Evolutionary conservation across 2,888 invertebrate species (phyloP).

Genomic region (Octonoba sinensis): DNA sequence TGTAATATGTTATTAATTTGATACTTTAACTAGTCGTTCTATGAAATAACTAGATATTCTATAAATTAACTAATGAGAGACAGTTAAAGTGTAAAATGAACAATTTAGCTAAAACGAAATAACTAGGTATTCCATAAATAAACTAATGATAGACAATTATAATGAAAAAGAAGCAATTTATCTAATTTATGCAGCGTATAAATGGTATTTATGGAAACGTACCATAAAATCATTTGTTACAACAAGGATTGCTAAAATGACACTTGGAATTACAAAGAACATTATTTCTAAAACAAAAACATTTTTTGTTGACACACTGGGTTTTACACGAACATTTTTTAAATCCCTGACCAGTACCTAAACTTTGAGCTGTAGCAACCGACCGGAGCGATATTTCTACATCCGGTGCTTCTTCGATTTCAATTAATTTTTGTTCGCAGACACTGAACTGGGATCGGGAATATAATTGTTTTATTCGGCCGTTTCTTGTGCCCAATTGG

Average conservation of each 20-base stretch:
- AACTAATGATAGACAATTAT: slow-evolving; percentile 27
- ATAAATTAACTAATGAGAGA: too few relatives aligned
- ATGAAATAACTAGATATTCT: too few relatives aligned
- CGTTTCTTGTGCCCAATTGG: too few relatives aligned
- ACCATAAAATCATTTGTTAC: too few relatives aligned
- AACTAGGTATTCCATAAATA: not conserved
- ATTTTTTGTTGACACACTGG: slow-evolving; percentile 47
- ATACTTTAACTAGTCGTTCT: slow-evolving; percentile 29
- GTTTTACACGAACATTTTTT: slow-evolving; percentile 50
- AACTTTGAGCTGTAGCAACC: slow-evolving; percentile 52
- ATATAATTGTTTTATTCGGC: slow-evolving; percentile 7
- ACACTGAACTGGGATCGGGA: slow-evolving; percentile 40
- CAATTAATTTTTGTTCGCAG: slow-evolving; percentile 54
- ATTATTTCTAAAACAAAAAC: slow-evolving; percentile 43
- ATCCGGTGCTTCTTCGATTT: slow-evolving; percentile 55
- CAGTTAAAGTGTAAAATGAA: too few relatives aligned
- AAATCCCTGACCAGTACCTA: slow-evolving; percentile 48
- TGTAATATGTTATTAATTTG: slow-evolving; percentile 54
- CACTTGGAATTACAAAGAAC: too few relatives aligned
- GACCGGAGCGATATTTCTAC: slow-evolving; percentile 52
- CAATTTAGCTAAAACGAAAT: too few relatives aligned
- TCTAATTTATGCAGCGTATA: slow-evolving; percentile 33
- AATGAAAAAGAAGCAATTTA: slow-evolving; percentile 32
- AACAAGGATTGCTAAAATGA: too few relatives aligned
- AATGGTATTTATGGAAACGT: slow-evolving; percentile 27